Evolutionary conservation across 2,888 invertebrate genomes (phyloP), one percentile per base, ranked within the genome.

Genomic region (Parthenolecanium corni): DNA sequence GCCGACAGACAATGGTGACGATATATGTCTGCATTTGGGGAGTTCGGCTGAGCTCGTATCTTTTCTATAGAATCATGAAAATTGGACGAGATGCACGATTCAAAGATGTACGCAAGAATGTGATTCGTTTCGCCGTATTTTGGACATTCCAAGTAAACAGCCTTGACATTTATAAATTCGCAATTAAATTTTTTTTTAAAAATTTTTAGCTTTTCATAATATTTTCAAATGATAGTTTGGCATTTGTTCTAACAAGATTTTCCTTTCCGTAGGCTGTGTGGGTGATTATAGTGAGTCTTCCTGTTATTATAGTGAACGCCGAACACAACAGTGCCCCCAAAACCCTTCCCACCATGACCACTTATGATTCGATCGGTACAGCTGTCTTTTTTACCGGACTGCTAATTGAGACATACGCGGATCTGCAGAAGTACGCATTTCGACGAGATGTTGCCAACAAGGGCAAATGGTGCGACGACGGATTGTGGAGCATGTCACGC

Each of bases 381-480:
- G 83, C 86, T 2, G 77, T 92, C 68, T 93, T 91, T 71, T 79
- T 87, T n/a, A 80, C 86, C 49, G 93, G 93, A 6, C 76, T 94
- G 52, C 72, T 91, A 52, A 85, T 86, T 18, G 94, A 94, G 77
- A 89, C 90, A 0, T 86, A 91, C 69, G 91, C 93, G 0, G 94
- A 94, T 76, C 76, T 92, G 54, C 93, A 94, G 71, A 94, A 94
- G 73, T 92, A 91, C 70, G 84, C 86, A 0, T 94, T 93, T 73
- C 82, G 89, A 66, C 87, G 89, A 71, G 89, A 93, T 73, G 87
- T 90, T 1, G 79, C 79, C 0, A 94, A 94, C 73, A 85, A 88
- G 73, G 92, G 92, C 31, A 88, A 86, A 74, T 93, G 91, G 86
- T 93, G 93, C 73, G 89, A 91, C 72, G 89, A 88, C 70, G 92